Base-by-base conservation (phyloP, 2,113 vertebrate genomes). In the Cheirogaleus medius region DNA sequence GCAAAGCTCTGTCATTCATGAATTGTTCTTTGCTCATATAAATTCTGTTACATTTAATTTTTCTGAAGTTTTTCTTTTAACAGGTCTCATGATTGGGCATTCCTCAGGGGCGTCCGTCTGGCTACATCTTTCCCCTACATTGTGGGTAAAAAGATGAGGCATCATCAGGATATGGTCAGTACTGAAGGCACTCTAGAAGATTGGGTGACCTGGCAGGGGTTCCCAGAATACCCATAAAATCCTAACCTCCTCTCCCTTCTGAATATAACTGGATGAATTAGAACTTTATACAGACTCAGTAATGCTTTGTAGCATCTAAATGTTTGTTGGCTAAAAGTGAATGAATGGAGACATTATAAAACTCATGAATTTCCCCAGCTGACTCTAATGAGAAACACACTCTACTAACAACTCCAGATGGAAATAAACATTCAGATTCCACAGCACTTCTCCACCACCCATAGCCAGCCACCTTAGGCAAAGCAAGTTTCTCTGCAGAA, bases 271-370 rank as follows among this genome's bases (percentile, higher is more conserved):
- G 6, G 8, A 25, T n/a, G 15, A 73, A 74, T 93, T 4, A 63
- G 12, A 80, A 84, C 5, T 92, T 91, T 29, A 37, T 73, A 23
- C 37, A 80, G 54, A 69, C 44, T 32, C 58, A 64, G 11, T n/a
- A 82, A 80, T 66, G 39, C 11, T 81, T 52, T 92, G 21, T 10
- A 87, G 7, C 44, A 12, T 95, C 56, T 92, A 58, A 86, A 42
- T 93, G 54, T 77, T 49, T 91, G 37, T 77, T 90, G 47, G 74
- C 49, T 94, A 64, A 80, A 83, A 85, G 58, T 90, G 32, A 95
- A 47, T 91, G 93, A 66, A 66, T 90, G 42, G 64, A 83, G 60
- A 84, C 15, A 77, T 93, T 95, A 77, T 39, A 39, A 83, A 93
- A 71, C 23, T 78, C 18, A 32, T 44, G 29, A 73, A 39, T 81